Base-by-base conservation (phyloP, 2,113 vertebrate genomes). In the Sinocyclocheilus anshuiensis region DNA sequence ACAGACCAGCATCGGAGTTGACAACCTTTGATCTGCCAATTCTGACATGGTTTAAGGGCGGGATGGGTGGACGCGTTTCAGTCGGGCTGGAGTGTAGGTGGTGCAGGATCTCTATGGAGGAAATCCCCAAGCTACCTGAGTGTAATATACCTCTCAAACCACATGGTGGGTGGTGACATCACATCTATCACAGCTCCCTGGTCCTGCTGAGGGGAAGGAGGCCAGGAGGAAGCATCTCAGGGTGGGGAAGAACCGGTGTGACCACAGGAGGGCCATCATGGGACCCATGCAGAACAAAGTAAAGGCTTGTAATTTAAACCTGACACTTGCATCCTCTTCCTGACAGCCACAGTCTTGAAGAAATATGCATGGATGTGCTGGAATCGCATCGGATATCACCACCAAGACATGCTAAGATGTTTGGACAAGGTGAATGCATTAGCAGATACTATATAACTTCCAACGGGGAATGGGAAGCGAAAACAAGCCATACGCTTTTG, bases 161-260 rank as follows among this genome's bases (percentile, higher is more conserved):
- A 7, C 80, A 83, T 87, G 88, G 87, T 86, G 89, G 89, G 90
- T 91, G 90, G 74, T 90, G 90, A 90, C 87, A 91, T 88, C 85
- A 85, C 88, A 91, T 91, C 88, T 85, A 89, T 89, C 90, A 90
- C 85, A 82, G 67, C 85, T 85, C 72, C 67, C n/a, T 11, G 67
- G 53, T n/a, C 81, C 85, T 59, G 42, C 6, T 11, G 53, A 86
- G n/a, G 42, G 80, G 71, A 82, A 45, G 33, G 69, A 86, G 71
- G 83, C 85, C 75, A 45, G 33, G 53, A 85, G 90, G 88, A 86
- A 87, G 75, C 69, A 72, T 33, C 80, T 57, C 53, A 50, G 78
- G 26, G 57, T 67, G 55, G 77, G 77, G 83, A 76, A 88, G 65
- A 81, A 83, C 86, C 72, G 85, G 84, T 48, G 13, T 84, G 82